phyloP scores from a whole-genome alignment of 2,888 invertebrate genomes.

The Cosmopolites sordidus region DNA sequence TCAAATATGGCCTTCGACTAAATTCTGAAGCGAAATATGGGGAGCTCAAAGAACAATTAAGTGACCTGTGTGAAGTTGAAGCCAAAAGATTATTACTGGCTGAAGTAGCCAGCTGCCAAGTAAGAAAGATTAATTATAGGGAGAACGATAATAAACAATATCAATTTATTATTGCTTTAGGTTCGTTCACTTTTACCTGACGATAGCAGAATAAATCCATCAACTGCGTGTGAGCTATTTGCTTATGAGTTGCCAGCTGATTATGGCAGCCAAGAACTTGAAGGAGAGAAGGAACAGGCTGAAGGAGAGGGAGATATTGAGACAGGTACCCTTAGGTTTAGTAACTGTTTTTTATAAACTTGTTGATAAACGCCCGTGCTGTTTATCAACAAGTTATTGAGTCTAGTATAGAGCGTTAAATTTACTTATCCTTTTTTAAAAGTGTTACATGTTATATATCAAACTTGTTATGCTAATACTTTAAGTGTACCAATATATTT shows the following conservation, averaged over 20 bases:
- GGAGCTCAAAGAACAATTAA: constrained; percentile 70
- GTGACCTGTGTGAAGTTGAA: constrained; percentile 59
- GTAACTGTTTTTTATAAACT: neutral
- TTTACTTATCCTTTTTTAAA: no score
- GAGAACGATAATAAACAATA: neutral
- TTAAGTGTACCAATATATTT: no score
- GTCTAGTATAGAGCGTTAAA: no score
- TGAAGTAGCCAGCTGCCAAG: constrained; percentile 62
- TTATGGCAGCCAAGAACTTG: constrained; percentile 28
- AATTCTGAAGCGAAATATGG: constrained; percentile 77
- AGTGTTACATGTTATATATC: no score
- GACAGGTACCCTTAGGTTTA: constrained; percentile 28
- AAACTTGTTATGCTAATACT: no score
- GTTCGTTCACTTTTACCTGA: constrained; percentile 59
- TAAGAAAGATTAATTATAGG: constrained; percentile 2
- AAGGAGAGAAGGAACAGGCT: constrained; percentile 29
- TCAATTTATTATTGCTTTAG: constrained; percentile 40
- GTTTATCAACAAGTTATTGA: no score
- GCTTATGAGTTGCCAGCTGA: constrained; percentile 64
- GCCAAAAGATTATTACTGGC: constrained; percentile 64
- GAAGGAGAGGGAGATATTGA: constrained; percentile 31
- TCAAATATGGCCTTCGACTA: constrained; percentile 78
- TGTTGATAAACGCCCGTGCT: no score
- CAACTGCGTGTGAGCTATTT: constrained; percentile 56
- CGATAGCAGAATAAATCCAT: constrained; percentile 51